Evolutionary conservation across 2,797 vertebrate genomes (phyloP).

Genomic region (Odontamblyopus lacepedii): DNA sequence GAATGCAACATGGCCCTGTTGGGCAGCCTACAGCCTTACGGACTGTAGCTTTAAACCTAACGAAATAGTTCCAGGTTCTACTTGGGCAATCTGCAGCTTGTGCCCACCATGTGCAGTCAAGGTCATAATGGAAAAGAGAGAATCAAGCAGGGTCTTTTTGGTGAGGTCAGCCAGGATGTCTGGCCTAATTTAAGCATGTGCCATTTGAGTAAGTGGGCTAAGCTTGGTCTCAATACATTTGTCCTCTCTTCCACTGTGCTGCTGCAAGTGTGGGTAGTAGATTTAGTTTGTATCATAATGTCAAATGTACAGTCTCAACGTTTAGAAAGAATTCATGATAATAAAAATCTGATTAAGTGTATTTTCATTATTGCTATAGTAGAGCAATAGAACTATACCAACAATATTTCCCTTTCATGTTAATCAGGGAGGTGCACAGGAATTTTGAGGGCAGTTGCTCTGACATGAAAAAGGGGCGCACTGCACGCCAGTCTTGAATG

Average conservation of each 20-base stretch:
- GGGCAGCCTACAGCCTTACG: too few relatives aligned
- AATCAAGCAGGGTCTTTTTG: constrained; percentile 10
- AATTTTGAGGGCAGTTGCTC: too few relatives aligned
- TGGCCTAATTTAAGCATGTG: constrained; percentile 71
- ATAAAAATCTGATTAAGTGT: background rate
- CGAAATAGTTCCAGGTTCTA: background rate
- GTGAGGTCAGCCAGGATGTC: constrained; percentile 42
- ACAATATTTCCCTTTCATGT: too few relatives aligned
- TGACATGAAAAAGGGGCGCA: too few relatives aligned
- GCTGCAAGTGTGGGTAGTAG: background rate
- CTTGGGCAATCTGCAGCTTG: background rate
- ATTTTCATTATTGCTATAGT: too few relatives aligned
- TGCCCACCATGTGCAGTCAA: background rate
- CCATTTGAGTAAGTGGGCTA: constrained; percentile 30
- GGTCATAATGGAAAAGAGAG: background rate
- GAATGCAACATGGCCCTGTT: too few relatives aligned
- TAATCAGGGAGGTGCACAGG: too few relatives aligned
- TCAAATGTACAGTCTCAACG: background rate
- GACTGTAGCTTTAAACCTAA: background rate
- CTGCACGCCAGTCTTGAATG: too few relatives aligned
- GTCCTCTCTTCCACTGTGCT: constrained; percentile 11
- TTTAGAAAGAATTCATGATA: background rate
- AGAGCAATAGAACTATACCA: background rate
- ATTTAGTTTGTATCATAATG: background rate
- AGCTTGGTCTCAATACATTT: constrained; percentile 17